A percentile compares a stretch with the other conserved stretches of the same genome.
Conservation (phyloP, 1,140 invertebrate species). For the Copidosoma floridanum region DNA sequence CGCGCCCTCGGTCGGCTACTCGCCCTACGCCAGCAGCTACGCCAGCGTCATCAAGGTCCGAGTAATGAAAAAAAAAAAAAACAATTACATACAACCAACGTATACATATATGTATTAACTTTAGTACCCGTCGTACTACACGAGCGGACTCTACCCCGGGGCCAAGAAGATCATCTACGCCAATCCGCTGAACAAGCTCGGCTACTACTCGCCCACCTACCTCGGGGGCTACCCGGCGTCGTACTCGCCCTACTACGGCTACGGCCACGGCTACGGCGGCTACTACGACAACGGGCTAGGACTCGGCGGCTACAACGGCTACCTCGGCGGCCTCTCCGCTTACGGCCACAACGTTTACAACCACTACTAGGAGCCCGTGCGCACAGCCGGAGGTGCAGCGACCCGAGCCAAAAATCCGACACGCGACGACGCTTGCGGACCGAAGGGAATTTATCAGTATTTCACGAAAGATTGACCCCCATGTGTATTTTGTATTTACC, state of each 20-base stretch:
- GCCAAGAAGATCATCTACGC: conserved; percentile 22
- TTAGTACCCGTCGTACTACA: not conserved
- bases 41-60: conserved; percentile 38
- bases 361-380: conserved; percentile 22
- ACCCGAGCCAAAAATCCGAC: too few relatives aligned
- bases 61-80: too few relatives aligned
- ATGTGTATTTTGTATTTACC: conserved; percentile 2
- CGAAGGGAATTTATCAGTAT: not conserved
- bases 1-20: not conserved
- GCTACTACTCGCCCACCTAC: conserved; percentile 25
- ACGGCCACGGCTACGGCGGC: conserved; percentile 31
- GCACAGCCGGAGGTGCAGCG: not conserved
- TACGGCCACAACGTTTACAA: conserved; percentile 30
- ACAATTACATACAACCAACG: too few relatives aligned
- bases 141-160: not conserved
- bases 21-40: conserved; percentile 42
- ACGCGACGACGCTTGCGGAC: not conserved
- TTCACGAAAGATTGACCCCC: not conserved
- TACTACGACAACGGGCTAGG: conserved; percentile 34
- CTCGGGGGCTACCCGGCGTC: conserved; percentile 14
- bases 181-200: conserved; percentile 8
- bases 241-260: conserved; percentile 33
- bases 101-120: too few relatives aligned
- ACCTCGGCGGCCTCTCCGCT: conserved; percentile 11
- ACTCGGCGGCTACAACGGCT: conserved; percentile 28